Conservation (phyloP, 2,113 vertebrate species). For the Syrmaticus mikado region DNA sequence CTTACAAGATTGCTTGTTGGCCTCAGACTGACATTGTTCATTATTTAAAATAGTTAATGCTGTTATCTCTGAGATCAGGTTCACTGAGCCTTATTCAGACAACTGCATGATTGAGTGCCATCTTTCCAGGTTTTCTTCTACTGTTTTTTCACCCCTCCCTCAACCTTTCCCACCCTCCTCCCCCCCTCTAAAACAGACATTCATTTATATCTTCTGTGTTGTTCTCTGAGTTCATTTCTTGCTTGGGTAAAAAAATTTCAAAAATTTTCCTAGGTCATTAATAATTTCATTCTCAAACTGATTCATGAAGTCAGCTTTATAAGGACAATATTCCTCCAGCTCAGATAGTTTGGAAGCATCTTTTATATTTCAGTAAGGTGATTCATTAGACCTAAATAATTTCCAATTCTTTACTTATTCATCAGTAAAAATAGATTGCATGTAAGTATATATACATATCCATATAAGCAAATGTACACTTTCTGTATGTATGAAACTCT, state of each 20-base stretch:
- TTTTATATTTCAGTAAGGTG: not conserved
- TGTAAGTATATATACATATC: not conserved
- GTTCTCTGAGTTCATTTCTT: not conserved
- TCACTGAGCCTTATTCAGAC: not conserved
- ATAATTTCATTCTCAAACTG: not conserved
- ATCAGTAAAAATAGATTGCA: not conserved
- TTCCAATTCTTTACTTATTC: not conserved
- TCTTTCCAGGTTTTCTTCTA: not conserved
- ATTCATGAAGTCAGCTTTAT: not conserved
- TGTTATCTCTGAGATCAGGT: not conserved
- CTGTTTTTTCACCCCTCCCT: not conserved
- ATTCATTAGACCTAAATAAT: not conserved
- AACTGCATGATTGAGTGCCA: not conserved
- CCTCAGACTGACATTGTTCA: not conserved
- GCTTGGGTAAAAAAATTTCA: not conserved
- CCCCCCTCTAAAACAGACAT: no score
- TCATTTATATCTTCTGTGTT: not conserved
- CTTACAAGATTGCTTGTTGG: not conserved
- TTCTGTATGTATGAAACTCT: not conserved
- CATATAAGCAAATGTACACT: not conserved
- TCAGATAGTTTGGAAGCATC: not conserved
- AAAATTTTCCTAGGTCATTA: not conserved
- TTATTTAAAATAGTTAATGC: not conserved
- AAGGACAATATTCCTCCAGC: not conserved
- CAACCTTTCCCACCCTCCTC: not conserved